These are phyloP conservation scores for Hemistola chrysoprasaria DNA, from an alignment of 2,888 invertebrate species.

Conservation along the genomic window DNA sequence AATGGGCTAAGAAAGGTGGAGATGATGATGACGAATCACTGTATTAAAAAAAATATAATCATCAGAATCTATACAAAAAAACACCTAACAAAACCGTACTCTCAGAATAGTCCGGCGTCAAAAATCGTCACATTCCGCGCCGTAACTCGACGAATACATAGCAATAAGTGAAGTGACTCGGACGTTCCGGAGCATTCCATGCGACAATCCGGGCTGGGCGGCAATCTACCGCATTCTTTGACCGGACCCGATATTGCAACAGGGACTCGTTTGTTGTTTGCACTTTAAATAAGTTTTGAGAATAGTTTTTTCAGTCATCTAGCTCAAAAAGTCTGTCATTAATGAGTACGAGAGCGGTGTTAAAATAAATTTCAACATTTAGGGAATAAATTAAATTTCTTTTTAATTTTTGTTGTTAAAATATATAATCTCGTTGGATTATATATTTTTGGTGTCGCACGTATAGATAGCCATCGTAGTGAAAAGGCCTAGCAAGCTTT, in stretches of 20 bases:
- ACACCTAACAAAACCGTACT: conserved; percentile 13
- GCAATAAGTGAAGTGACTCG: conserved; percentile 79
- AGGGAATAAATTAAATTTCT: too few relatives aligned
- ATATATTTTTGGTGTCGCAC: too few relatives aligned
- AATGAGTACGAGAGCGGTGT: too few relatives aligned
- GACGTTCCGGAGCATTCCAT: conserved; percentile 50
- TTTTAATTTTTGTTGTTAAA: too few relatives aligned
- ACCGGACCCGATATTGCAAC: conserved; percentile 19
- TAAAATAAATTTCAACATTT: too few relatives aligned
- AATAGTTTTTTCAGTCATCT: conserved; percentile 28
- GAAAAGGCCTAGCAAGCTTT: too few relatives aligned
- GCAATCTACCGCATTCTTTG: conserved; percentile 70
- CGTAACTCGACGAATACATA: conserved; percentile 60
- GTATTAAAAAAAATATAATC: too few relatives aligned
- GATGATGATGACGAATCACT: too few relatives aligned
- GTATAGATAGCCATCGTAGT: too few relatives aligned
- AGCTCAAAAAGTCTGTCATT: too few relatives aligned
- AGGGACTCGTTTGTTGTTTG: conserved; percentile 17
- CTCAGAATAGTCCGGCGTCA: conserved; percentile 29
- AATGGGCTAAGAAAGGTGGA: too few relatives aligned
- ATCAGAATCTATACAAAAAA: conserved; percentile 3
- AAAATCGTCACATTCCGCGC: conserved; percentile 66
- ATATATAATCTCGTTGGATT: too few relatives aligned
- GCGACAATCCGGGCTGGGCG: conserved; percentile 59
- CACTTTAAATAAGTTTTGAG: background rate